These are phyloP conservation scores for Ictalurus punctatus DNA, from an alignment of 2,113 vertebrate genomes.

Conservation along the genomic window DNA sequence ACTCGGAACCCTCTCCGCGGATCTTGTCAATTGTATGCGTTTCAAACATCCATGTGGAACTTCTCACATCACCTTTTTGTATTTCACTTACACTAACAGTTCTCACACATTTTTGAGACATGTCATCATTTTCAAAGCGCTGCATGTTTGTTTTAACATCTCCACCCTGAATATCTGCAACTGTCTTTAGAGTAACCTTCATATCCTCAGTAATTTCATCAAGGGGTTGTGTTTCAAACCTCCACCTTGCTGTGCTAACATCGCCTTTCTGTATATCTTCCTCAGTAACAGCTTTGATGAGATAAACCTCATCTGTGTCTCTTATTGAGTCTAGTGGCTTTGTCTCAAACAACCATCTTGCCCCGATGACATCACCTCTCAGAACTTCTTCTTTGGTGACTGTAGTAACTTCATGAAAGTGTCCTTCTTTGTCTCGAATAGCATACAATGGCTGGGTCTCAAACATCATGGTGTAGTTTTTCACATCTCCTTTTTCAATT, in stretches of 20 bases:
- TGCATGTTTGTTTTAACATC: constrained; percentile 80
- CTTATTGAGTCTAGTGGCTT: constrained; percentile 87
- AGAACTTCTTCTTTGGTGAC: constrained; percentile 89
- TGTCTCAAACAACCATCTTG: constrained; percentile 91
- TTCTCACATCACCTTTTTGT: constrained; percentile 86
- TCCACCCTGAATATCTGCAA: constrained; percentile 78
- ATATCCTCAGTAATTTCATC: constrained; percentile 83
- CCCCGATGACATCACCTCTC: constrained; percentile 86
- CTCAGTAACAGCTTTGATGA: constrained; percentile 90
- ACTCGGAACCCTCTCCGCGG: constrained; percentile 74
- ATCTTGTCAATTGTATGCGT: constrained; percentile 84
- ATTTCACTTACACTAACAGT: constrained; percentile 90
- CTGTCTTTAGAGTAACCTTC: constrained; percentile 72
- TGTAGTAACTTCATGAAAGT: constrained; percentile 90
- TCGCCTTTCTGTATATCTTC: constrained; percentile 87
- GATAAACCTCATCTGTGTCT: constrained; percentile 82
- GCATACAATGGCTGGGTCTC: constrained; percentile 90
- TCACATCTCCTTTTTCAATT: constrained; percentile 81
- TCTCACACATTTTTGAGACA: constrained; percentile 74
- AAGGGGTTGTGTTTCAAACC: constrained; percentile 88
- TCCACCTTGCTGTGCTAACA: constrained; percentile 83
- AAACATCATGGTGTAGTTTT: constrained; percentile 90
- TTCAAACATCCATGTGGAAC: constrained; percentile 91
- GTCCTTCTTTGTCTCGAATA: constrained; percentile 85
- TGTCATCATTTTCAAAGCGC: constrained; percentile 80